Base-by-base conservation (phyloP, 2,888 invertebrate genomes). In the Notodonta ziczac region DNA sequence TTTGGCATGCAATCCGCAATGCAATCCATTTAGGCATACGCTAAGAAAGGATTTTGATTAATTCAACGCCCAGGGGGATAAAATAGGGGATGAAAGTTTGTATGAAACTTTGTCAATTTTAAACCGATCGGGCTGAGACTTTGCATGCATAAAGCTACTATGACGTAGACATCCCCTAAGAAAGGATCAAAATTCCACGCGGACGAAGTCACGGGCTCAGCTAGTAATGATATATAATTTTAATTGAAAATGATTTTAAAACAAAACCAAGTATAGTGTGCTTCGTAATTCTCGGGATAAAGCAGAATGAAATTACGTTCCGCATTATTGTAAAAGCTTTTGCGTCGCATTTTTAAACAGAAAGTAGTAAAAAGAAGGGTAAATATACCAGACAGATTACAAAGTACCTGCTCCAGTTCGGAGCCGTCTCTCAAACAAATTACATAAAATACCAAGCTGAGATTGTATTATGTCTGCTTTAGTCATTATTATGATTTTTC, bases 251-350 rank as follows among this genome's bases (percentile, higher is more conserved):
- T n/a, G 5, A 2, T n/a, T 13, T 46, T 13, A 57, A 55, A 58
- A 42, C 44, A 61, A 55, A 53, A 61, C 9, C 56, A 16, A 55
- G 44, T 54, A 56, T 42, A 60, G 10, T 46, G 9, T 62, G 56
- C 60, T 67, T 57, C 55, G 64, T 66, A 67, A 13, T 61, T 56
- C 74, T 60, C 61, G 46, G 48, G 44, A 62, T 52, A 57, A 66
- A 71, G 58, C 42, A 61, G 61, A 73, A 63, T 63, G 62, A 67
- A 73, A 67, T 72, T 69, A 72, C 63, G 14, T 63, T 58, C 40
- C 40, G 56, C 61, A 65, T 70, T 72, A 72, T 62, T 70, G 55
- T 76, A 58, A 76, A 72, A 73, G 76, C 68, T 71, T 76, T 71
- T 61, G 55, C 61, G 59, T 64, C 32, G 58, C 60, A 58, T 60